Evolutionary conservation across 2,113 vertebrate genomes (phyloP).

Genomic region (Cichladusa arquata): DNA sequence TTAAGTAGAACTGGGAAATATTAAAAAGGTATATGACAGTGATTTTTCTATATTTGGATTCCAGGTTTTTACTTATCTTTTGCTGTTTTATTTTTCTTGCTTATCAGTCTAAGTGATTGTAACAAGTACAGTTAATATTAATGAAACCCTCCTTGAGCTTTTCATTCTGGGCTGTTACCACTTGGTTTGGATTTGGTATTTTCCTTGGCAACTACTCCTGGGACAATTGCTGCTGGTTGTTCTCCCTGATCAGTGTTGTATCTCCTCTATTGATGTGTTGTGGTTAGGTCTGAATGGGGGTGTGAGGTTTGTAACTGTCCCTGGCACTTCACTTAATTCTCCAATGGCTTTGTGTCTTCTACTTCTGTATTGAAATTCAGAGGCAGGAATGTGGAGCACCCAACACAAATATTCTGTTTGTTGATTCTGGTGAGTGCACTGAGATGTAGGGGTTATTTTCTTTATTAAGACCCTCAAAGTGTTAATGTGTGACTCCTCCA

Average conservation of each 20-base stretch:
- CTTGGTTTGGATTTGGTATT: background rate
- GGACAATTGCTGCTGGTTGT: background rate
- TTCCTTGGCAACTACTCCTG: background rate
- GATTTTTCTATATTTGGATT: background rate
- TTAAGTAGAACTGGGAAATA: background rate
- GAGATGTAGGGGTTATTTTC: background rate
- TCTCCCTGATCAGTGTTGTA: background rate
- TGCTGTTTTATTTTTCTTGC: background rate
- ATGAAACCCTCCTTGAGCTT: background rate
- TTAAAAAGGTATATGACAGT: background rate
- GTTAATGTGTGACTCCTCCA: background rate
- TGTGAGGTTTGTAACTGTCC: background rate
- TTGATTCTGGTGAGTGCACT: background rate
- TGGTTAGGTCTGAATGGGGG: background rate
- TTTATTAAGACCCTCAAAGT: background rate
- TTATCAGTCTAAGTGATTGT: background rate
- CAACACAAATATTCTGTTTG: background rate
- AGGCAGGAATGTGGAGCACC: background rate
- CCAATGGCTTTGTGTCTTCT: background rate
- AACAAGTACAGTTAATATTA: background rate
- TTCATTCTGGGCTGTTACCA: background rate
- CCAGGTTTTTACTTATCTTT: background rate
- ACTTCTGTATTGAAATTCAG: background rate
- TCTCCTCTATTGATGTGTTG: rapidly evolving
- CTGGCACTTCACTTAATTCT: background rate